Percentiles rank a stretch among this genome's conserved stretches.
phyloP scores from a whole-genome alignment of 1,140 invertebrate species.

The Venturia canescens region DNA sequence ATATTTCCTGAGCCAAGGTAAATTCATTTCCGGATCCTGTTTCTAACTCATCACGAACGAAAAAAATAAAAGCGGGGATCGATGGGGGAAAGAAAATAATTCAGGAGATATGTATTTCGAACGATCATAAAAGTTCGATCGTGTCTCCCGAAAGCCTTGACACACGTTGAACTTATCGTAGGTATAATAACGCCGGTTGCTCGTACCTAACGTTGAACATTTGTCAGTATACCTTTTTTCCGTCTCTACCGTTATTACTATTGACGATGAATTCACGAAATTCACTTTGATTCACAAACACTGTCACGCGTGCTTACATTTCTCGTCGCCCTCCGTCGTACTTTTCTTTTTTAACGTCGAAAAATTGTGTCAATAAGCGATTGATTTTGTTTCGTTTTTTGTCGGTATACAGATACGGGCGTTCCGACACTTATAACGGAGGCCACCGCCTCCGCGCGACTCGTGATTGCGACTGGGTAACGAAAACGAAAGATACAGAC shows the following conservation, averaged over 20 bases:
- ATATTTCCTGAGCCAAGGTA: background rate
- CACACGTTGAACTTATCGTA: constrained; percentile 1
- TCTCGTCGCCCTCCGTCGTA: too few species aligned
- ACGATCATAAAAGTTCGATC: background rate
- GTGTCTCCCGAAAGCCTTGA: background rate
- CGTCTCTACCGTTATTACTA: background rate
- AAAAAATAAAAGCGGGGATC: background rate
- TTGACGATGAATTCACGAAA: too few species aligned
- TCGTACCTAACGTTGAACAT: background rate
- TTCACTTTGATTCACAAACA: background rate
- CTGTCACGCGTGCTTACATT: background rate
- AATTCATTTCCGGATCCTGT: background rate
- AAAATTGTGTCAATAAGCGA: background rate
- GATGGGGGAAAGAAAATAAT: background rate
- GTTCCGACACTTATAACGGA: constrained; percentile 43
- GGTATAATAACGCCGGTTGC: background rate
- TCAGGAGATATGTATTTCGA: background rate
- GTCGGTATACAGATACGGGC: background rate
- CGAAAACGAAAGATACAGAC: constrained; percentile 32
- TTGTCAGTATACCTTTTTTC: background rate
- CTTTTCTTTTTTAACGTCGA: constrained; percentile 2
- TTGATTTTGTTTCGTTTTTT: constrained; percentile 23
- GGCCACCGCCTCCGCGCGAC: constrained; percentile 54
- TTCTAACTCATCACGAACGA: background rate
- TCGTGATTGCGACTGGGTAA: constrained; percentile 53